Evolutionary conservation across 2,888 invertebrate genomes (phyloP), one percentile per base, ranked within the genome.

Genomic region (Sabellastarte sp.): DNA sequence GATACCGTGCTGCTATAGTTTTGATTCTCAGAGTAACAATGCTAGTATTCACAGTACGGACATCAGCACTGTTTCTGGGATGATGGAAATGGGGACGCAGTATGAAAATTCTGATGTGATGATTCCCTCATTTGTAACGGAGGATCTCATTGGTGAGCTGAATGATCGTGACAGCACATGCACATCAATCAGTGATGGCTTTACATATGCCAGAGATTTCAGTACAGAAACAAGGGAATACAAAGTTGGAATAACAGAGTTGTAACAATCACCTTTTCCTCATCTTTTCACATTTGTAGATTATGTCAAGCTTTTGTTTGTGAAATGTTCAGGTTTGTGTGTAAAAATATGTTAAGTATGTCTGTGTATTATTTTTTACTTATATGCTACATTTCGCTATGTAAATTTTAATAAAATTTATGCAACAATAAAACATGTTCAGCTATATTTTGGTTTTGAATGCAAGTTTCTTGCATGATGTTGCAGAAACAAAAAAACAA

Each of bases 161-260:
- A 65, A 65, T 30, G 65, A 65, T 41, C 50, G 65, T 2, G 65
- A 65, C 60, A 65, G 65, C 32, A 60, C 63, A 5, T 65, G 63
- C 26, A 65, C 62, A 28, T 65, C 65, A 0, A 52, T 63, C 57
- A 62, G 59, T 56, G 65, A 65, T 24, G 65, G 65, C 1, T 65
- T 65, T 32, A 57, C 52, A 20, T 65, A 58, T 60, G 33, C 50
- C 41, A 33, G 59, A n/a, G 30, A 41, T 26, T n/a, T n/a, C n/a
- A n/a, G n/a, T n/a, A n/a, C n/a, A n/a, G n/a, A n/a, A n/a, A n/a
- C n/a, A n/a, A n/a, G n/a, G n/a, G n/a, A n/a, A n/a, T n/a, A n/a
- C n/a, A n/a, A 41, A 20, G 10, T 41, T 41, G 41, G 41, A 20
- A 41, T 41, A 20, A 41, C 41, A 41, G 41, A 41, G 41, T 41